A percentile compares a stretch with the other conserved stretches of the same genome.
Conservation (phyloP, 2,113 vertebrate genomes). For the Datnioides undecimradiatus region DNA sequence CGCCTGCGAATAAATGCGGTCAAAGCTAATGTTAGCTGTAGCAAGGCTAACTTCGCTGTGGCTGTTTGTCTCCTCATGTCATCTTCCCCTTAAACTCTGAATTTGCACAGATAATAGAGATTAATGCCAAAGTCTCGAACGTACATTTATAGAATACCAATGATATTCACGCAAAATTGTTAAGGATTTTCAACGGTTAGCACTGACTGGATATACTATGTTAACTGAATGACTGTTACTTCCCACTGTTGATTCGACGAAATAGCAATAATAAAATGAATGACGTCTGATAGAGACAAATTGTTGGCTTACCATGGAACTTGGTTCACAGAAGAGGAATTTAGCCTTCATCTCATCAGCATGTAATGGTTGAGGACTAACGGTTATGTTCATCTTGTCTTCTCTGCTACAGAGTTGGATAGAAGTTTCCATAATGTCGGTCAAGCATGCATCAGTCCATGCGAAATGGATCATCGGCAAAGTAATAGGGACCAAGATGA, state of each 20-base stretch:
- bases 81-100: background rate
- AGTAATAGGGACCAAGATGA: slow-evolving; percentile 97
- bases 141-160: background rate
- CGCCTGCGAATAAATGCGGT: background rate
- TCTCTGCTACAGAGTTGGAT: slow-evolving; percentile 26
- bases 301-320: background rate
- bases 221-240: background rate
- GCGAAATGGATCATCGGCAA: slow-evolving; percentile 95
- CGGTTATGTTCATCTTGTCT: background rate
- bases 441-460: slow-evolving; percentile 88
- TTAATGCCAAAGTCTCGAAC: background rate
- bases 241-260: background rate
- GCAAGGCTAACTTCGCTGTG: background rate
- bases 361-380: background rate
- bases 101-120: background rate
- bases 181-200: background rate
- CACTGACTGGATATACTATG: background rate
- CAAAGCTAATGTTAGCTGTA: slow-evolving; percentile 9
- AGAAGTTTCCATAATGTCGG: slow-evolving; percentile 86
- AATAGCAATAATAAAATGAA: background rate
- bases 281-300: background rate
- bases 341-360: background rate
- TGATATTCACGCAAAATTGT: no score
- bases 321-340: background rate
- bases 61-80: background rate